These are phyloP conservation scores for Arion vulgaris DNA, from an alignment of 1,140 invertebrate genomes.

Conservation along the genomic window DNA sequence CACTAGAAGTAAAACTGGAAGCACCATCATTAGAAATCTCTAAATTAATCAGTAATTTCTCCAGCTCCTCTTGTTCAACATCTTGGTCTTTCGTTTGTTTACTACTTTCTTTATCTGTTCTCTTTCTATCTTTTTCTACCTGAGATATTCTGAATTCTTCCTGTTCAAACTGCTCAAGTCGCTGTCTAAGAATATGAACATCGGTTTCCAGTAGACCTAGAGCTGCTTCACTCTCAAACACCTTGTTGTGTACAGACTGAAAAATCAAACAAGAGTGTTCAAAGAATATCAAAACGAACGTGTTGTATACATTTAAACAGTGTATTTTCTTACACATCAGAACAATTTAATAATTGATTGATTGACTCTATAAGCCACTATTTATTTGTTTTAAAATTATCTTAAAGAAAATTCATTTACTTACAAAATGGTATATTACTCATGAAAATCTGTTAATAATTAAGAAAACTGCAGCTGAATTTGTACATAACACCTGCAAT, in stretches of 20 bases:
- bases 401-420: too few species aligned
- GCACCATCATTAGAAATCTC: not conserved
- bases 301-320: too few species aligned
- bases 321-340: too few species aligned
- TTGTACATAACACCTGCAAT: too few species aligned
- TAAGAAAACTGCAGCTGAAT: too few species aligned
- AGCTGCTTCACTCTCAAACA: slow-evolving; percentile 10
- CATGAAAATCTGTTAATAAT: too few species aligned
- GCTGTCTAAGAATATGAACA: not conserved
- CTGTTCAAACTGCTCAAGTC: not conserved
- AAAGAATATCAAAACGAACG: not conserved
- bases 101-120: not conserved
- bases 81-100: not conserved
- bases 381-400: too few species aligned
- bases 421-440: too few species aligned
- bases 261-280: not conserved
- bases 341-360: too few species aligned
- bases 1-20: not conserved
- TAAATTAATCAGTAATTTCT: not conserved
- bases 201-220: slow-evolving; percentile 8
- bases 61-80: not conserved
- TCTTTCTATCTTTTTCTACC: not conserved
- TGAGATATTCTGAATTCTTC: not conserved
- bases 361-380: too few species aligned
- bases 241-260: not conserved